Evolutionary conservation across 2,888 invertebrate species (phyloP).

Genomic region (Agrotis exclamationis): DNA sequence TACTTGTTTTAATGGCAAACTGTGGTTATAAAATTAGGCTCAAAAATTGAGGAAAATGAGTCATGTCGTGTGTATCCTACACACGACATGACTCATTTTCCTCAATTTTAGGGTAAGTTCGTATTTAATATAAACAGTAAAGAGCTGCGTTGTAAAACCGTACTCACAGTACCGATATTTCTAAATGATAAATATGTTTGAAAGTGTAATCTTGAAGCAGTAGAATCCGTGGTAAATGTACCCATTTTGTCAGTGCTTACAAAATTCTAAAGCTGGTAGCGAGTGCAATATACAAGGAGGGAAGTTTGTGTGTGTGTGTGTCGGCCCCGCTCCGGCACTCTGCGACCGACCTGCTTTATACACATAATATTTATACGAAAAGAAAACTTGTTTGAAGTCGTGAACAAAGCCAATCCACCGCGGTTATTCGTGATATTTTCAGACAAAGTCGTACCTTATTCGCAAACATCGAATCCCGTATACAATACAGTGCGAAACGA

Average conservation of each 20-base stretch:
- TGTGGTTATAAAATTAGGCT: not conserved
- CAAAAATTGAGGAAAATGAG: slow-evolving; percentile 30
- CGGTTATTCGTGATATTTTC: slow-evolving; percentile 90
- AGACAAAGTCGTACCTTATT: slow-evolving; percentile 88
- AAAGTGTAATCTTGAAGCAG: slow-evolving; percentile 57
- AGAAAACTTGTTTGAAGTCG: slow-evolving; percentile 90
- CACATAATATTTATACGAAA: slow-evolving; percentile 84
- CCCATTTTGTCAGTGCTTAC: slow-evolving; percentile 71
- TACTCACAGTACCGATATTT: slow-evolving; percentile 8
- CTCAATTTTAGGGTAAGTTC: not conserved
- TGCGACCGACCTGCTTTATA: slow-evolving; percentile 80
- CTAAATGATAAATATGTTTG: slow-evolving; percentile 48
- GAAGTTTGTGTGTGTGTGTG: slow-evolving; percentile 70
- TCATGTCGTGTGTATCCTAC: not conserved
- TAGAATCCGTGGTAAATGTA: slow-evolving; percentile 56
- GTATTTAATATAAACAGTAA: not conserved
- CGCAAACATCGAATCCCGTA: slow-evolving; percentile 89
- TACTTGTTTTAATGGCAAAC: not conserved
- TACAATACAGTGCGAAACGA: slow-evolving; percentile 91
- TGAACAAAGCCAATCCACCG: slow-evolving; percentile 89
- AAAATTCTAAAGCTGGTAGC: slow-evolving; percentile 68
- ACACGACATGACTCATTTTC: not conserved
- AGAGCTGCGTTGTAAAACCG: not conserved
- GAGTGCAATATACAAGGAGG: slow-evolving; percentile 71
- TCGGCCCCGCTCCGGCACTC: slow-evolving; percentile 50